Base-by-base conservation (phyloP, 2,113 vertebrate genomes). In the Sigmodon hispidus region DNA sequence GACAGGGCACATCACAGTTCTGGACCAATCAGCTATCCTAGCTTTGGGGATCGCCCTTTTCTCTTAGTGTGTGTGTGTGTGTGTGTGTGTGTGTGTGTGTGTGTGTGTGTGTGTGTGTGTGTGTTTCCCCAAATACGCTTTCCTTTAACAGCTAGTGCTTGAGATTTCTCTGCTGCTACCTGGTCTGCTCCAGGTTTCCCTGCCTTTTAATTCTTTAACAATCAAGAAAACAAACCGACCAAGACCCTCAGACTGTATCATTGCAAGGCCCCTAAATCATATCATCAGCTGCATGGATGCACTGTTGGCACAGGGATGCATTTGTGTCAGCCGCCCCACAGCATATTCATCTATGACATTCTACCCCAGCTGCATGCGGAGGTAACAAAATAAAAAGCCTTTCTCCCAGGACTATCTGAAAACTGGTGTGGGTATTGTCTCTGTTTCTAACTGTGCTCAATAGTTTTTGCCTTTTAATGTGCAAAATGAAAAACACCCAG, bases 391-490 rank as follows among this genome's bases (percentile, higher is more conserved):
- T 67, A 43, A 65, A 76, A n/a, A 93, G 63, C 26, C 13, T n/a
- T 29, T 61, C 89, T 93, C 48, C 52, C 67, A 94, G 61, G n/a
- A 34, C 76, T 92, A 72, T 40, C 67, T 70, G 93, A 80, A 93
- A 92, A 84, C 90, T 81, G 24, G 61, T 79, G 80, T 21, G 65
- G 94, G 96, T 45, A 48, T 52, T 36, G 0, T 63, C 36, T 75
- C 65, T 29, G 43, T 67, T 96, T 79, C 83, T 77, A 65, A 86
- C 72, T 87, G 80, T 63, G 86, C 67, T 65, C 81, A 63, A 67
- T 55, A 50, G 48, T 90, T 22, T 93, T 16, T 59, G 15, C 48
- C 65, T 90, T 79, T 43, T 34, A 45, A 79, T 50, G 43, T 79
- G 50, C 57, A 85, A 90, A 93, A 80, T 50, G 89, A 89, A 75